Evolutionary conservation across 2,888 invertebrate species (phyloP).

Genomic region (Cataglyphis livida): DNA sequence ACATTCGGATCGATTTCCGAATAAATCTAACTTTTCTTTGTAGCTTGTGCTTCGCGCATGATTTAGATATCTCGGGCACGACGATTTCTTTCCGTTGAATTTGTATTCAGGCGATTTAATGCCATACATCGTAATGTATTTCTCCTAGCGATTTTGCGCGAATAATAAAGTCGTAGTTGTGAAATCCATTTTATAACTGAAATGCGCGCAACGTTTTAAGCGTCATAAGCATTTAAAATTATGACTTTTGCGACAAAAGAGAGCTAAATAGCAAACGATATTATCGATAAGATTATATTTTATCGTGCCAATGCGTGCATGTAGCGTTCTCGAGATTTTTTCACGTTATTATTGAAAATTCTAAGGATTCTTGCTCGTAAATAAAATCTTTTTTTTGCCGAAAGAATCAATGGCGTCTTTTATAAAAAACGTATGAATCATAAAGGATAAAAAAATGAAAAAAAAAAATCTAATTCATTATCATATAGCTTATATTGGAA

Average conservation of each 20-base stretch:
- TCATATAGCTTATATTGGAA: conserved; percentile 25
- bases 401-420: neutral
- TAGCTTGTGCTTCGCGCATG: conserved; percentile 5
- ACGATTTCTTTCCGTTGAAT: conserved; percentile 25
- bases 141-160: neutral
- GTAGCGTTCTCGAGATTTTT: neutral
- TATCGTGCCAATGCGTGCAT: neutral
- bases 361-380: neutral
- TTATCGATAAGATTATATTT: neutral
- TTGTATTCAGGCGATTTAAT: conserved; percentile 32
- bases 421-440: conserved; percentile 23
- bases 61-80: conserved; percentile 1
- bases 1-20: neutral
- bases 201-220: neutral
- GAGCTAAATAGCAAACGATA: neutral
- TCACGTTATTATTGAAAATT: neutral
- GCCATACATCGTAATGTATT: neutral
- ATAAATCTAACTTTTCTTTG: conserved; percentile 35
- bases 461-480: conserved; percentile 45
- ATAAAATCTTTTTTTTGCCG: neutral
- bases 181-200: neutral
- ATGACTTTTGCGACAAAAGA: neutral
- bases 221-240: neutral
- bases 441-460: conserved; percentile 1
- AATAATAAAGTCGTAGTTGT: conserved; percentile 19